Evolutionary conservation across 2,888 invertebrate species (phyloP), one percentile per base, ranked within the genome.

Genomic region (Pycnomerus fuliginosus): DNA sequence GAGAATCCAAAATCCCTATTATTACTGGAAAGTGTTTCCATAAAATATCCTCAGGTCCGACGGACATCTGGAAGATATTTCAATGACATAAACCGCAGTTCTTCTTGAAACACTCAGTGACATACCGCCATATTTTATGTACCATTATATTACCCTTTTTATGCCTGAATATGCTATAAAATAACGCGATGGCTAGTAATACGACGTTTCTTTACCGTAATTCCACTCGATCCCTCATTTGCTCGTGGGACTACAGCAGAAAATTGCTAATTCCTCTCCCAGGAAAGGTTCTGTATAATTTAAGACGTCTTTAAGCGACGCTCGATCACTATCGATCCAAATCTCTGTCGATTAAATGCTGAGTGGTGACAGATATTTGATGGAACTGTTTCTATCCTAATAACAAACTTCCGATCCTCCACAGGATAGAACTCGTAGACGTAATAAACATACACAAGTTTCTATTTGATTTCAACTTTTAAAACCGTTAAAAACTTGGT

Each of bases 51-150:
- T 12, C 25, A 28, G 25, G 30, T 42, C 29, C 13, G 29, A 23
- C 37, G 43, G 43, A 44, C 44, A 44, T 44, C 44, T 44, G 44
- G 37, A 37, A 37, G 44, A 44, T 37, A 44, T 44, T 44, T 32
- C 44, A 25, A 16, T 16, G 37, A 35, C 43, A 37, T 43, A 43
- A 43, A 43, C 43, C 43, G 43, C 43, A 43, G 43, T 43, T 43
- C 43, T 36, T 43, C 43, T 43, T 23, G 25, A 23, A 37, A 35
- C 43, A 43, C 44, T 44, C 44, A 44, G 20, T 36, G 22, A 20
- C 42, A 30, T 30, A 27, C 42, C 30, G 16, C 30, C 14, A 16
- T 34, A 35, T 34, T 35, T 42, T 35, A 42, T 42, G 27, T 25
- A 28, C 31, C 43, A 28, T 45, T 40, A 45, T 45, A 35, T 45